Evolutionary conservation across 1,140 invertebrate genomes (phyloP), one percentile per base, ranked within the genome.

Genomic region (Drosophila nannoptera): DNA sequence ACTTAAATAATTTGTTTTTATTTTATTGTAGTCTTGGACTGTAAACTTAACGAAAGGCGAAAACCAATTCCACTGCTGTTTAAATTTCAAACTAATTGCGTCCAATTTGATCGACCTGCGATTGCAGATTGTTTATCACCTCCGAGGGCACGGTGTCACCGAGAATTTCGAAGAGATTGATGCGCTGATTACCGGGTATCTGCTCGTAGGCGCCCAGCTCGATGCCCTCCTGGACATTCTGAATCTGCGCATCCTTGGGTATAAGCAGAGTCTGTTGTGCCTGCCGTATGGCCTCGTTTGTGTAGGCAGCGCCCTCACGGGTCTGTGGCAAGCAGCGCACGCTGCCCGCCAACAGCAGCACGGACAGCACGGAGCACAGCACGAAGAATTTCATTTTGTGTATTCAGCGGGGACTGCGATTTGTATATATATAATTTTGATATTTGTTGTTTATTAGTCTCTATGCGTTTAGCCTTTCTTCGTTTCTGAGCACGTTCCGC

Each of bases 91-190:
- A 22, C 90, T 90, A 94, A 76, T 94, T 92, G 62, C 91, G 92
- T 58, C 95, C 95, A 70, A 96, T 93, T 90, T 94, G 92, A 87
- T 96, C 95, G 61, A 96, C 94, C 90, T 96, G 95, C 33, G 92
- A 89, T 78, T 96, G 95, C 9, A 96, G 91, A 89, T 96, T 96
- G 90, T 94, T 95, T 78, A 96, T 95, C n/a, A 96, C 95, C 90
- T 96, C 95, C 12, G 93, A 92, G 16, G 95, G 95, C 22, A 96
- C 93, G 86, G 95, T 94, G 69, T 95, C 94, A 5, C 94, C 94
- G 14, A 96, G 90, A 69, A 96, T 95, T 81, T 95, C 93, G 87
- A 93, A 94, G 0, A 96, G 91, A 89, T 96, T 94, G 88, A 96
- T 94, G 75, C 92, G 92, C 88, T 96, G 94, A 89, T 95, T 93